These are phyloP conservation scores for Cataglyphis livida DNA, from an alignment of 2,888 invertebrate genomes.

Conservation along the genomic window DNA sequence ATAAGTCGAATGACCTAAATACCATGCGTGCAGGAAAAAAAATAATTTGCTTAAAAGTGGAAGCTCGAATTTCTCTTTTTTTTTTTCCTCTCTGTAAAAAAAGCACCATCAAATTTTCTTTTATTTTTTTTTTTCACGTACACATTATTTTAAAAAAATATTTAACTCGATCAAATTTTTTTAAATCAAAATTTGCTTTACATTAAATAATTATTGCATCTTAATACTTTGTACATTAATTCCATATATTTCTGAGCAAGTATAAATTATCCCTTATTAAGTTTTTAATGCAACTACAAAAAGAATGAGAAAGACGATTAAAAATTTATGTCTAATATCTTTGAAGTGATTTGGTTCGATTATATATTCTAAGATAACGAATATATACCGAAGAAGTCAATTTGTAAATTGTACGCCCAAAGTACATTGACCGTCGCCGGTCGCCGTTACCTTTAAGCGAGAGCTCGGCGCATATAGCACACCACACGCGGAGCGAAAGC, in stretches of 20 bases:
- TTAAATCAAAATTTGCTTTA: neutral
- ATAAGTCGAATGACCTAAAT: conserved; percentile 67
- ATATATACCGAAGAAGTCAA: neutral
- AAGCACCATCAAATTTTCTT: neutral
- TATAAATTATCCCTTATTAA: neutral
- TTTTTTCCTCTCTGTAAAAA: conserved; percentile 12
- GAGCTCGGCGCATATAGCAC: neutral
- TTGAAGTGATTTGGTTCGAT: neutral
- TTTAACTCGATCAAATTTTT: conserved; percentile 13
- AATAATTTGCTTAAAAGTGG: conserved; percentile 41
- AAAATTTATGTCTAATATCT: neutral
- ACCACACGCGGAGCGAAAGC: conserved; percentile 28
- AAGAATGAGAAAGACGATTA: neutral
- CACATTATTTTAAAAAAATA: neutral
- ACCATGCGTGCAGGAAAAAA: conserved; percentile 34
- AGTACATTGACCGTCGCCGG: conserved; percentile 40
- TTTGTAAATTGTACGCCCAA: neutral
- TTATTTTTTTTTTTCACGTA: neutral
- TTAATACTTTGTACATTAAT: neutral
- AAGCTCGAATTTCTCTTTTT: conserved; percentile 23
- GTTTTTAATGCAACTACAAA: neutral
- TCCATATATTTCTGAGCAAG: neutral
- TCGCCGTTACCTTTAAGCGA: conserved; percentile 28
- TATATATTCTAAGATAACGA: neutral
- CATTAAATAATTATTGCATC: neutral